A percentile compares a stretch with the other conserved stretches of the same genome.
Conservation (phyloP, 2,888 invertebrate species). For the Drosophila macrospina region DNA sequence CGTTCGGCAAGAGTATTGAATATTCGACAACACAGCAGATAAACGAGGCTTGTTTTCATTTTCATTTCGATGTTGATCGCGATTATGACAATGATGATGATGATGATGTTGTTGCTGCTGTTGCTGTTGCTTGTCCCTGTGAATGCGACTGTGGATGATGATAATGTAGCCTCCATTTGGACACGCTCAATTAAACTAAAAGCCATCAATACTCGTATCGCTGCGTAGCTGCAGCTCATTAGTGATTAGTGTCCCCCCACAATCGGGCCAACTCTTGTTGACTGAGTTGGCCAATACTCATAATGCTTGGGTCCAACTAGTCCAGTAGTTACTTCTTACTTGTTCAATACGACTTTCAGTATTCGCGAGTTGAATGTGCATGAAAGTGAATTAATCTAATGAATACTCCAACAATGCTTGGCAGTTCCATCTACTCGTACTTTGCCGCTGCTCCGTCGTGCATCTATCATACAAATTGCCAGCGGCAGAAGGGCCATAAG, state of each 20-base stretch:
- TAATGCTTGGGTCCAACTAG: not conserved
- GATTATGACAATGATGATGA: slow-evolving; percentile 16
- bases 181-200: slow-evolving; percentile 74
- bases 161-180: slow-evolving; percentile 30
- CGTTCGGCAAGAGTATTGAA: slow-evolving; percentile 17
- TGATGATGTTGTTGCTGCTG: slow-evolving; percentile 9
- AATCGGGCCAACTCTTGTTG: not conserved
- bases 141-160: slow-evolving; percentile 25
- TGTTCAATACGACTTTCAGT: slow-evolving; percentile 9
- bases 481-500: no score
- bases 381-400: slow-evolving; percentile 76
- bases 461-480: slow-evolving; percentile 51
- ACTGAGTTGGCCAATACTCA: not conserved
- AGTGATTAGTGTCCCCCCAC: slow-evolving; percentile 26
- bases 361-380: slow-evolving; percentile 11
- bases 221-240: slow-evolving; percentile 36
- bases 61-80: slow-evolving; percentile 40
- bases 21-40: not conserved
- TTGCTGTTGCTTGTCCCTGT: not conserved
- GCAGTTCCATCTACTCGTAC: slow-evolving; percentile 1
- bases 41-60: slow-evolving; percentile 16
- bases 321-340: not conserved
- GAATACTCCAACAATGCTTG: slow-evolving; percentile 41
- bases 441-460: slow-evolving; percentile 23
- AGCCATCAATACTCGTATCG: slow-evolving; percentile 46